Percentiles rank a stretch among this genome's conserved stretches.
phyloP scores from a whole-genome alignment of 2,113 vertebrate genomes.

The Neolamprologus toae region DNA sequence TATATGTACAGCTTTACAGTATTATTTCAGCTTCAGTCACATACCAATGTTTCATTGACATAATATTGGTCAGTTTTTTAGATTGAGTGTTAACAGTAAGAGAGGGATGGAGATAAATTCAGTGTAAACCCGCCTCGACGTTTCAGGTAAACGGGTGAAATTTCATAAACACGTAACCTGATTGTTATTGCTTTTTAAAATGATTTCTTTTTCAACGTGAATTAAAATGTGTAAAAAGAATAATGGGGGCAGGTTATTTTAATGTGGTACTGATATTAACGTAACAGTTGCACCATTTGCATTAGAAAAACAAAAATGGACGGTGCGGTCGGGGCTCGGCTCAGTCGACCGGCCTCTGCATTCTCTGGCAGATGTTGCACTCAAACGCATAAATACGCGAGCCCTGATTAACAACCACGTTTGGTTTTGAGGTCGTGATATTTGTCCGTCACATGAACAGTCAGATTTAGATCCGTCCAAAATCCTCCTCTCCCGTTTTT shows the following conservation, averaged over 20 bases:
- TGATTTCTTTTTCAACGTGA: not conserved
- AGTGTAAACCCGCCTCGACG: rapidly evolving
- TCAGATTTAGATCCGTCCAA: not conserved
- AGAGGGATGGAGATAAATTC: rapidly evolving
- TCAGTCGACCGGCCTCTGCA: rapidly evolving
- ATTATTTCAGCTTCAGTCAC: rapidly evolving
- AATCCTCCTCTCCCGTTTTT: constrained; percentile 28
- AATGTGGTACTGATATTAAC: rapidly evolving
- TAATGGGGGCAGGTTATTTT: not conserved
- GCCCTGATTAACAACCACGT: not conserved
- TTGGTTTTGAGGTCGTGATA: not conserved
- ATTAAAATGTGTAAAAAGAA: not conserved
- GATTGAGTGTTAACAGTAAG: not conserved
- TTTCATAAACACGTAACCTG: rapidly evolving
- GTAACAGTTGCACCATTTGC: not conserved
- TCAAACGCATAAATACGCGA: not conserved
- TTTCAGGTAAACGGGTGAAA: not conserved
- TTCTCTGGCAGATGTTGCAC: not conserved
- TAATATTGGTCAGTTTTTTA: not conserved
- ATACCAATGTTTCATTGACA: rapidly evolving
- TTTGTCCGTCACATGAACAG: not conserved
- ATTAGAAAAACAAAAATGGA: not conserved
- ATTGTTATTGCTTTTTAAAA: not conserved
- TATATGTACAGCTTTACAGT: not conserved
- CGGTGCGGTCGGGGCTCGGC: rapidly evolving